phyloP scores from a whole-genome alignment of 2,888 invertebrate species.

The Scaptomyza polygonia region DNA sequence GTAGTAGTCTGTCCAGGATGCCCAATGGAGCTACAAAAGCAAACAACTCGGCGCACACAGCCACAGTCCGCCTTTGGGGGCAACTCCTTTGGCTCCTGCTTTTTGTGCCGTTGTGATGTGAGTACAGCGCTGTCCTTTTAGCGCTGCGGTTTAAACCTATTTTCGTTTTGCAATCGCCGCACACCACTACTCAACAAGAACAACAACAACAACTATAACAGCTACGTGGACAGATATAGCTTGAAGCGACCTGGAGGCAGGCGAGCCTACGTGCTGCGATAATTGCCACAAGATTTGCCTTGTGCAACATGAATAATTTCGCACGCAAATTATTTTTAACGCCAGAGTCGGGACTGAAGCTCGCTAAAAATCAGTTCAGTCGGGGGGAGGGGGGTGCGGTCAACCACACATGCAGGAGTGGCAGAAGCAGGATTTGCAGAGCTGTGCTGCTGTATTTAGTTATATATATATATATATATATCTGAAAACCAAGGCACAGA shows the following conservation, averaged over 20 bases:
- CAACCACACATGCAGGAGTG: conserved; percentile 1
- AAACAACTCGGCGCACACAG: conserved; percentile 28
- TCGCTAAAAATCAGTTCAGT: conserved; percentile 17
- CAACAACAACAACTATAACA: conserved; percentile 15
- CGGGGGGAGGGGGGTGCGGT: not conserved
- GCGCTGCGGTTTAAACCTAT: conserved; percentile 74
- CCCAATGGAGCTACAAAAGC: conserved; percentile 20
- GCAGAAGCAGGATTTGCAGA: not conserved
- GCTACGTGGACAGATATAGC: conserved; percentile 22
- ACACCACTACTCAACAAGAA: conserved; percentile 32
- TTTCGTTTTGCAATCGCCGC: conserved; percentile 71
- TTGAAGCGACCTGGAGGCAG: conserved; percentile 53
- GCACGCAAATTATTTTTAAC: conserved; percentile 76
- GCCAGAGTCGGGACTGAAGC: conserved; percentile 48
- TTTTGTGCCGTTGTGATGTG: conserved; percentile 40
- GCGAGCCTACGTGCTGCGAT: conserved; percentile 56
- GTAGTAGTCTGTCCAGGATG: conserved; percentile 50
- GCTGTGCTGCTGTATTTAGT: conserved; percentile 28
- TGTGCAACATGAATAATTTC: conserved; percentile 74
- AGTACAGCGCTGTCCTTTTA: conserved; percentile 69
- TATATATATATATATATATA: conserved; percentile 63
- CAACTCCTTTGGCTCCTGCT: conserved; percentile 15
- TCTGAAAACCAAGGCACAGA: conserved; percentile 24
- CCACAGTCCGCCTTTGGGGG: conserved; percentile 17
- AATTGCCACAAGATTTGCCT: conserved; percentile 79